Conservation (phyloP, 2,888 invertebrate genomes). For the Agonopterix alstromeriana region DNA sequence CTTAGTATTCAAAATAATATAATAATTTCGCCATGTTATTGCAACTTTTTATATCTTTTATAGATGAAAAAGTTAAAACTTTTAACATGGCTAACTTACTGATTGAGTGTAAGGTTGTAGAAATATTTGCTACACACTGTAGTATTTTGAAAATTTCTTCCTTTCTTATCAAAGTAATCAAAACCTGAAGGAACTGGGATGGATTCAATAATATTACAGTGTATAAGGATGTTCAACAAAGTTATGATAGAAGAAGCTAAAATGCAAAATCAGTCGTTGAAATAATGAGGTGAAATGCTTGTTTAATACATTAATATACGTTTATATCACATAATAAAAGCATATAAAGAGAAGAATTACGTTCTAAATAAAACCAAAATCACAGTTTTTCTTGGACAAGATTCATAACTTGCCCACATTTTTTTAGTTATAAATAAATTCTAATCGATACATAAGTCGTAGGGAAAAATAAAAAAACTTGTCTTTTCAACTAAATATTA, state of each 20-base stretch:
- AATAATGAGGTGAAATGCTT: conserved; percentile 32
- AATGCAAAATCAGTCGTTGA: conserved; percentile 54
- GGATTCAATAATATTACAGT: not conserved
- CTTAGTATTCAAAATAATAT: conserved; percentile 3
- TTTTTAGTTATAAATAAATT: conserved; percentile 65
- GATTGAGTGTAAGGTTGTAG: too few relatives aligned
- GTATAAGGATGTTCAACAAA: not conserved
- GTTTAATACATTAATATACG: conserved; percentile 40
- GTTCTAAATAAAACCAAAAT: conserved; percentile 73
- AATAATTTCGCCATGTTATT: not conserved
- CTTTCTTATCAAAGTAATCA: too few relatives aligned
- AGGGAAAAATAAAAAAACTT: conserved; percentile 48
- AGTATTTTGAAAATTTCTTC: too few relatives aligned
- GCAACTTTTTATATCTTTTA: too few relatives aligned
- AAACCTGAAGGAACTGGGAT: too few relatives aligned
- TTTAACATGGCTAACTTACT: too few relatives aligned
- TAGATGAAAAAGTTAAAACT: too few relatives aligned
- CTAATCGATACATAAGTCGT: conserved; percentile 51
- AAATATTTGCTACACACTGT: too few relatives aligned
- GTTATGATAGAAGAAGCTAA: conserved; percentile 19
- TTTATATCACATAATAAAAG: conserved; percentile 71
- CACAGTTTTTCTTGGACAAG: conserved; percentile 68
- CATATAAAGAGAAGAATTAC: conserved; percentile 60
- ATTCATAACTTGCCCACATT: conserved; percentile 63
- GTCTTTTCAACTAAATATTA: conserved; percentile 63